A percentile compares a stretch with the other conserved stretches of the same genome.
phyloP scores from a whole-genome alignment of 2,888 invertebrate genomes.

The Nephrotoma appendiculata region DNA sequence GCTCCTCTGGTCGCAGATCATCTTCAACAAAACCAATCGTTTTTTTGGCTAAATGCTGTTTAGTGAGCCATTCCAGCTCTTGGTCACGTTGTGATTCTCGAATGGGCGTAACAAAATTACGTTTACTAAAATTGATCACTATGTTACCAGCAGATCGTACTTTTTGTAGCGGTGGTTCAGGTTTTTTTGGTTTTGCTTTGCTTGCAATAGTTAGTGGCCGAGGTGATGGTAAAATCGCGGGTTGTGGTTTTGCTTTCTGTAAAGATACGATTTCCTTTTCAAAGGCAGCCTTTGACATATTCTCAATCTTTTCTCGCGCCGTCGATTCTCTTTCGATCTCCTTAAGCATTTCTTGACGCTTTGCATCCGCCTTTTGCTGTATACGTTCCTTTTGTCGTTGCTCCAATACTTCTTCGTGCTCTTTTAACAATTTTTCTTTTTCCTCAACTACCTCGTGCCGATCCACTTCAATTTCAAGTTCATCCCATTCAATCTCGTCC shows the following conservation, averaged over 20 bases:
- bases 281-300: slow-evolving; percentile 43
- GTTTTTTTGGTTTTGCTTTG: slow-evolving; percentile 14
- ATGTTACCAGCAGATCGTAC: slow-evolving; percentile 42
- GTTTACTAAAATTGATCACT: slow-evolving; percentile 53
- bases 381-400: slow-evolving; percentile 37
- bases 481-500: slow-evolving; percentile 39
- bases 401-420: slow-evolving; percentile 39
- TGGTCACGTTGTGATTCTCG: slow-evolving; percentile 54
- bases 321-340: slow-evolving; percentile 36
- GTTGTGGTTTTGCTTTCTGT: slow-evolving; percentile 34
- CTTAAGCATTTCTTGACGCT: slow-evolving; percentile 37
- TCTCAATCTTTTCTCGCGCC: slow-evolving; percentile 45
- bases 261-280: not conserved
- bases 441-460: slow-evolving; percentile 41
- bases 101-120: slow-evolving; percentile 68
- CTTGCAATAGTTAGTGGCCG: not conserved
- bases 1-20: slow-evolving; percentile 63
- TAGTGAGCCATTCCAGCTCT: slow-evolving; percentile 68
- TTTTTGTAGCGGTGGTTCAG: slow-evolving; percentile 6
- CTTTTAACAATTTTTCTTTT: slow-evolving; percentile 41
- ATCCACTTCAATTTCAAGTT: slow-evolving; percentile 38
- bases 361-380: slow-evolving; percentile 38
- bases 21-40: slow-evolving; percentile 53
- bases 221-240: not conserved
- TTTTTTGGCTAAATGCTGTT: slow-evolving; percentile 58